A percentile compares a stretch with the other conserved stretches of the same genome.
phyloP scores from a whole-genome alignment of 2,113 vertebrate genomes.

The Neotragus pygmaeus region DNA sequence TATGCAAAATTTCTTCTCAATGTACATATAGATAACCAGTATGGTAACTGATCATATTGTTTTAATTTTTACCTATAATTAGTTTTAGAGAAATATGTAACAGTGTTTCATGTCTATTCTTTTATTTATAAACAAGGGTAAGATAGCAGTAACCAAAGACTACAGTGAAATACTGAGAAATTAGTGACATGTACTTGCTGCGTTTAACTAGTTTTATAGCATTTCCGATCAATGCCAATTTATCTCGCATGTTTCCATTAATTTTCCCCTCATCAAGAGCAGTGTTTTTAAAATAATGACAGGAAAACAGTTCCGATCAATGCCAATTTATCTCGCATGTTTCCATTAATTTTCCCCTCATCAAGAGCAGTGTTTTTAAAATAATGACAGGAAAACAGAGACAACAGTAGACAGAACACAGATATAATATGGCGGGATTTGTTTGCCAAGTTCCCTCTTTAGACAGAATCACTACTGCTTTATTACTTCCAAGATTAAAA shows the following conservation, averaged over 20 bases:
- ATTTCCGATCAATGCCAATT: background rate
- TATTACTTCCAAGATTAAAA: background rate
- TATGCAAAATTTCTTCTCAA: background rate
- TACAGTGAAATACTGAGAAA: background rate
- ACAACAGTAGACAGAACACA: background rate
- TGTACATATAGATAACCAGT: background rate
- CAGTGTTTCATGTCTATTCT: background rate
- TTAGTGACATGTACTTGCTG: background rate
- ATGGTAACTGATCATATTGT: background rate
- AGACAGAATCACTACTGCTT: background rate
- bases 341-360: background rate
- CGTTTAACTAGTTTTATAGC: background rate
- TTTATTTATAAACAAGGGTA: background rate
- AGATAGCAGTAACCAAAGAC: background rate
- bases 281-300: background rate
- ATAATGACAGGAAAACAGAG: background rate
- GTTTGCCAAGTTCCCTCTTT: background rate
- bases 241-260: background rate
- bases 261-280: background rate
- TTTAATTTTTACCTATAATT: background rate
- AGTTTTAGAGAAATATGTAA: background rate
- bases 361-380: background rate
- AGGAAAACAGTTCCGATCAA: background rate
- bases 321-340: background rate
- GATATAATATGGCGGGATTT: background rate